These are phyloP conservation scores for Solenodon paradoxus DNA, from an alignment of 2,113 vertebrate genomes.

Conservation along the genomic window DNA sequence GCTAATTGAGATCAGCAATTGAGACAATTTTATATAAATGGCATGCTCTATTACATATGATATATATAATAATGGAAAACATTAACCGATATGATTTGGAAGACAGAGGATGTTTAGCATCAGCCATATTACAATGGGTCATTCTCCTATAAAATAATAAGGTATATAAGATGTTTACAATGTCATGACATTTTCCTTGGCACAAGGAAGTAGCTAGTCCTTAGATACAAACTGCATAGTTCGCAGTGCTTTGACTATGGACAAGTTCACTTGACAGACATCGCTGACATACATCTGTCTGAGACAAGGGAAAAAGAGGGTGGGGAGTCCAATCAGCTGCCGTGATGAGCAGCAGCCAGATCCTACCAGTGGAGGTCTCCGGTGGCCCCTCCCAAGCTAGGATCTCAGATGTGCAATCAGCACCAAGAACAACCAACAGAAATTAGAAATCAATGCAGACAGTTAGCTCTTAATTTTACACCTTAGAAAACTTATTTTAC, in stretches of 20 bases:
- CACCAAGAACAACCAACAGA: neutral
- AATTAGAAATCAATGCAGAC: neutral
- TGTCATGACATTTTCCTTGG: neutral
- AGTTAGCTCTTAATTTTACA: neutral
- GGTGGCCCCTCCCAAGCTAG: accelerated
- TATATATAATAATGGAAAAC: neutral
- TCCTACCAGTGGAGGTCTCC: too few species aligned
- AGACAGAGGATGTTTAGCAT: neutral
- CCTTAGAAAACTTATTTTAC: neutral
- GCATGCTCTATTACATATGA: neutral
- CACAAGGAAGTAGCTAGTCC: neutral
- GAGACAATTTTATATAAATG: neutral
- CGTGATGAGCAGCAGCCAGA: neutral
- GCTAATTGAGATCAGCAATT: neutral
- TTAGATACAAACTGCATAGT: neutral
- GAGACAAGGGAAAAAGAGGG: neutral
- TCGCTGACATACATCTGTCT: neutral
- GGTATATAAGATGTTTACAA: too few species aligned
- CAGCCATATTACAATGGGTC: neutral
- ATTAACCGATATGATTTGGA: neutral
- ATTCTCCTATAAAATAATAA: neutral
- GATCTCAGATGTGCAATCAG: neutral
- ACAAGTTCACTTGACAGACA: neutral
- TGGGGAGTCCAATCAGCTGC: neutral
- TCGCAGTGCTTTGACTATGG: neutral